Evolutionary conservation across 64 coral and sea anemone genomes (phyloP), one percentile per base, ranked within the genome.

Genomic region (Cladopsammia gracilis): DNA sequence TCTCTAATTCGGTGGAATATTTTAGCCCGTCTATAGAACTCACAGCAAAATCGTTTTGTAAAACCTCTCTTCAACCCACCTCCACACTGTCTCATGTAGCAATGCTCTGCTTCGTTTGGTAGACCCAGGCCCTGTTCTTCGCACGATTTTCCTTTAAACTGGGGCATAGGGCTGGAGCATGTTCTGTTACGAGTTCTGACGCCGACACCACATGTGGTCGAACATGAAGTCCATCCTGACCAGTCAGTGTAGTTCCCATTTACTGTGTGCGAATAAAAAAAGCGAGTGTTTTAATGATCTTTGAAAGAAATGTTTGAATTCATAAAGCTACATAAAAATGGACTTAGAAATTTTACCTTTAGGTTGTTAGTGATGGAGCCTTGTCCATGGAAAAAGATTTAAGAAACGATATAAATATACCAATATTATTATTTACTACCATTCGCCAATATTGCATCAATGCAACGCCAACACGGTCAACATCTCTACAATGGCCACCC

Each of bases 41-140:
- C 34, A 34, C 34, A 34, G 34, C 34, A 34, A 34, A 34, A 34
- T 34, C 34, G 34, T 34, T 2, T 34, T 34, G 34, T 34, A 34
- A 34, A 34, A 34, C 34, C 34, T 10, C 15, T 18, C 3, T 19
- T 48, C 5, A 9, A 78, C 92, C 78, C 75, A 94, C 95, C 87
- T 76, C 87, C 84, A 47, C 95, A 97, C 64, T 90, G 91, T 13
- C 92, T 88, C 62, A 78, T 64, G 72, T 94, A 97, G 84, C 95
- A 97, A 25, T 97, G 95, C 20, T 77, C 53, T 13, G 86, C 84
- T 81, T 97, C 92, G 25, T 62, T 82, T 10, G 73, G 82, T 70
- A 97, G 75, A 69, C 95, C 95, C 47, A 97, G 58, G 46, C 95
- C 95, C 60, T 94, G 92, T 45, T 97, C 95, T 70, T 97, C 87